Evolutionary conservation across 1,140 invertebrate genomes (phyloP).

Genomic region (Oryctes rhinoceros): DNA sequence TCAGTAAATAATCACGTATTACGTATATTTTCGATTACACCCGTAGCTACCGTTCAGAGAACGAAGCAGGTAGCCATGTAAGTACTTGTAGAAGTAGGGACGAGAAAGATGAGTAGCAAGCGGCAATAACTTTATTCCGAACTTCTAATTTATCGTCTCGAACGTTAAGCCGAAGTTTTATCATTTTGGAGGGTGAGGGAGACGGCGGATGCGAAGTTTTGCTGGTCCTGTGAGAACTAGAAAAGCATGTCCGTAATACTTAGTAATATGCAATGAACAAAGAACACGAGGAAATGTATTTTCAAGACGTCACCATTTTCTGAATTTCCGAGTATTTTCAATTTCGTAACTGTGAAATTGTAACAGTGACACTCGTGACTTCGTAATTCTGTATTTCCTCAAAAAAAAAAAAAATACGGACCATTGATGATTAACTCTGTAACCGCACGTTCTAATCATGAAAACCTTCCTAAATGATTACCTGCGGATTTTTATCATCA

Average conservation of each 20-base stretch:
- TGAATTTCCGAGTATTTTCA: no score
- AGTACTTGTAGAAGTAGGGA: not conserved
- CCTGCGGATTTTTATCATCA: no score
- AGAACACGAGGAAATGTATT: no score
- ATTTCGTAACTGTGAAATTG: no score
- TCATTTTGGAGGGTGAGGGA: not conserved
- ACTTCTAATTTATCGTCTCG: slow-evolving; percentile 28
- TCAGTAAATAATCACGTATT: slow-evolving; percentile 18
- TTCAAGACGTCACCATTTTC: no score
- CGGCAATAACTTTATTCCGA: slow-evolving; percentile 11
- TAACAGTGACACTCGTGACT: no score
- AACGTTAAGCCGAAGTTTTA: slow-evolving; percentile 30
- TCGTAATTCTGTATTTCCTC: no score
- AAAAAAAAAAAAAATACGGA: no score
- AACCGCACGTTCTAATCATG: no score
- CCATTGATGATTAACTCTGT: no score
- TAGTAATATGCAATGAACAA: no score
- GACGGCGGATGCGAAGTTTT: not conserved
- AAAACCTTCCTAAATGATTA: no score
- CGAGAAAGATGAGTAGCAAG: not conserved
- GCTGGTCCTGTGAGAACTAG: not conserved
- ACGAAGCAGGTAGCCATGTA: not conserved
- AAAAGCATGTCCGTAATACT: not conserved
- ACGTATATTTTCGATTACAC: slow-evolving; percentile 6
- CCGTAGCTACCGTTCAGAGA: not conserved